Conservation (phyloP, 2,113 vertebrate genomes). For the Hucho hucho region DNA sequence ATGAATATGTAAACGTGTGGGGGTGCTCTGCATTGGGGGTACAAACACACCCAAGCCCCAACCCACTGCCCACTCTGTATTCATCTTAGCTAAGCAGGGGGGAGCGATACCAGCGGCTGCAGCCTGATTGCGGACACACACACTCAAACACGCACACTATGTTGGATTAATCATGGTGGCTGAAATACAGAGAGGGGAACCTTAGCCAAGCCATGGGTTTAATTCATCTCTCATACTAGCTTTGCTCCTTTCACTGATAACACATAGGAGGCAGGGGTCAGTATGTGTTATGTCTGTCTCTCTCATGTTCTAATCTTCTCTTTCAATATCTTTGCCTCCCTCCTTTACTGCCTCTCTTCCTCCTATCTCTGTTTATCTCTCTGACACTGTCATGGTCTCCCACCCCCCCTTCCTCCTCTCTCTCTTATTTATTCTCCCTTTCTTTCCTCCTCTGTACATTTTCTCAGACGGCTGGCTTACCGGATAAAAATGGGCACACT, state of each 20-base stretch:
- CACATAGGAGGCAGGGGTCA: neutral
- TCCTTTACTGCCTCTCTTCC: neutral
- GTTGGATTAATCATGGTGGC: slow-evolving; percentile 40
- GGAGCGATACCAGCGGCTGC: too few relatives aligned
- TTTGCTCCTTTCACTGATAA: neutral
- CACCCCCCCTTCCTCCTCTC: neutral
- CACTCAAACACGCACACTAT: neutral
- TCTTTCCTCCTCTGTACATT: slow-evolving; percentile 15
- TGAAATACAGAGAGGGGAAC: slow-evolving; percentile 18
- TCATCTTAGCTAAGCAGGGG: neutral
- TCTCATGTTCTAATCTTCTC: slow-evolving; percentile 12
- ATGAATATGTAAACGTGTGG: too few relatives aligned
- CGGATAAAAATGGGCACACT: slow-evolving; percentile 84
- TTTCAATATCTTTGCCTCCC: neutral
- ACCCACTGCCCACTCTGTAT: too few relatives aligned
- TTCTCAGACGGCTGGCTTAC: slow-evolving; percentile 84
- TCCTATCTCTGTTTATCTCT: neutral
- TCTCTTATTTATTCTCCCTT: neutral
- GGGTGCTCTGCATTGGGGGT: slow-evolving; percentile 16
- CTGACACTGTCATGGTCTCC: neutral
- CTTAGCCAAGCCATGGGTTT: slow-evolving; percentile 3
- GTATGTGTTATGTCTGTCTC: slow-evolving; percentile 7
- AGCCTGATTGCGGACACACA: too few relatives aligned
- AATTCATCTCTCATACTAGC: neutral
- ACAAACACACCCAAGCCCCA: slow-evolving; percentile 4